Percentiles rank a stretch among this genome's conserved stretches.
Evolutionary conservation across 2,113 vertebrate species (phyloP).

Genomic region (Brachyhypopomus gauderio): DNA sequence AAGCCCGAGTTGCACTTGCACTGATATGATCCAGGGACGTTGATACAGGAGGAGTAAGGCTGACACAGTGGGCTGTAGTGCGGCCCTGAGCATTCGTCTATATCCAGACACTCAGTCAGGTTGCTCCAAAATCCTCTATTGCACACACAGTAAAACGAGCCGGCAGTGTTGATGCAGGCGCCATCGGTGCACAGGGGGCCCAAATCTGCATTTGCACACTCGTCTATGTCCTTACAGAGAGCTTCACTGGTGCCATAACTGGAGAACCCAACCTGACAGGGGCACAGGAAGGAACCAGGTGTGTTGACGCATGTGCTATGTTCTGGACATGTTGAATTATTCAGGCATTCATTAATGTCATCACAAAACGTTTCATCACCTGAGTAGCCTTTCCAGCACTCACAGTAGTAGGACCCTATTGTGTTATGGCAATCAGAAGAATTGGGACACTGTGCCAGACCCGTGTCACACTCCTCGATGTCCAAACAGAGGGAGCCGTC

Average conservation of each 20-base stretch:
- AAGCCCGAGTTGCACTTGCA: slow-evolving; percentile 76
- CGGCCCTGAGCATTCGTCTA: slow-evolving; percentile 72
- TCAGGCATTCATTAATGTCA: slow-evolving; percentile 75
- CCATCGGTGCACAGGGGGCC: slow-evolving; percentile 67
- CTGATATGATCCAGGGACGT: slow-evolving; percentile 69
- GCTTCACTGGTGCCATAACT: slow-evolving; percentile 41
- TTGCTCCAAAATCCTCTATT: slow-evolving; percentile 72
- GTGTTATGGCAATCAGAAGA: slow-evolving; percentile 73
- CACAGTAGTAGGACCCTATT: slow-evolving; percentile 70
- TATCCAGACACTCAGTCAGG: slow-evolving; percentile 70
- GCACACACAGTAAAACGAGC: slow-evolving; percentile 77
- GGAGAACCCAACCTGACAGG: slow-evolving; percentile 71
- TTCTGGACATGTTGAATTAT: slow-evolving; percentile 67
- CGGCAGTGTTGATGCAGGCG: slow-evolving; percentile 71
- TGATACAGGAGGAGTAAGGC: slow-evolving; percentile 68
- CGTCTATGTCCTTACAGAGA: slow-evolving; percentile 73
- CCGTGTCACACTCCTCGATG: slow-evolving; percentile 73
- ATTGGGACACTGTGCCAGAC: slow-evolving; percentile 62
- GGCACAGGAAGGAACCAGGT: slow-evolving; percentile 68
- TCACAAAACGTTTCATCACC: slow-evolving; percentile 66
- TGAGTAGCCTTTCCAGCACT: slow-evolving; percentile 73
- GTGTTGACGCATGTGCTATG: slow-evolving; percentile 74
- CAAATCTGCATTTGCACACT: slow-evolving; percentile 62
- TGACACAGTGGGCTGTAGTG: slow-evolving; percentile 66
- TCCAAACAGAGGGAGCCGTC: slow-evolving; percentile 74